phyloP scores from a whole-genome alignment of 2,797 vertebrate genomes.

The Pantherophis alleghaniensis region DNA sequence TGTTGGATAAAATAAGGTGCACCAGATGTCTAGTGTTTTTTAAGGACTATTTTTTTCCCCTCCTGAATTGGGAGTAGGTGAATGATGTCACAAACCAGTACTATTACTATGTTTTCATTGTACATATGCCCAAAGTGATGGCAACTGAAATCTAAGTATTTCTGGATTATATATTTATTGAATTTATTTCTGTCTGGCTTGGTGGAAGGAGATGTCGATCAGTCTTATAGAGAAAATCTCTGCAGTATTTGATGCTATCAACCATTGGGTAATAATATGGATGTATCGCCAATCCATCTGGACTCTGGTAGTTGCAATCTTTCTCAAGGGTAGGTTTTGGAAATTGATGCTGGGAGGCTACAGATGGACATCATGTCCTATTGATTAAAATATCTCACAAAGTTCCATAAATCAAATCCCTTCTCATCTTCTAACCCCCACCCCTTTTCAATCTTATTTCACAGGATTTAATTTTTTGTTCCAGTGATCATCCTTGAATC shows the following conservation, averaged over 20 bases:
- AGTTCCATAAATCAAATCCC: neutral
- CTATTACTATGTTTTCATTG: neutral
- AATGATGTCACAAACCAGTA: conserved; percentile 36
- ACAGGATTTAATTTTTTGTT: neutral
- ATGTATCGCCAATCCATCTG: neutral
- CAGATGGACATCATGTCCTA: neutral
- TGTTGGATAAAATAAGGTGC: neutral
- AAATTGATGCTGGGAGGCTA: neutral
- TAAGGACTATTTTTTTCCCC: neutral
- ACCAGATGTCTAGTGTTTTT: neutral
- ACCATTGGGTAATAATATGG: neutral
- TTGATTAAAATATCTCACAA: neutral
- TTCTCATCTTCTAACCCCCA: neutral
- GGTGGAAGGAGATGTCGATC: neutral
- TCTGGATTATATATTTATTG: neutral
- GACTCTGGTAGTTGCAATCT: neutral
- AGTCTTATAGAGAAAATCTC: neutral
- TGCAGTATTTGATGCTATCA: neutral
- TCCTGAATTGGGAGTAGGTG: neutral
- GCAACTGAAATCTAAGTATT: neutral
- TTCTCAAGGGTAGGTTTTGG: neutral
- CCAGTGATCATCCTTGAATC: neutral
- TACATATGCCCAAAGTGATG: neutral
- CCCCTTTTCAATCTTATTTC: neutral
- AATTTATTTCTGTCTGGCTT: neutral